A percentile compares a stretch with the other conserved stretches of the same genome.
These are phyloP conservation scores for Orestias chungarensis DNA, from an alignment of 2,797 vertebrate species.

Conservation along the genomic window DNA sequence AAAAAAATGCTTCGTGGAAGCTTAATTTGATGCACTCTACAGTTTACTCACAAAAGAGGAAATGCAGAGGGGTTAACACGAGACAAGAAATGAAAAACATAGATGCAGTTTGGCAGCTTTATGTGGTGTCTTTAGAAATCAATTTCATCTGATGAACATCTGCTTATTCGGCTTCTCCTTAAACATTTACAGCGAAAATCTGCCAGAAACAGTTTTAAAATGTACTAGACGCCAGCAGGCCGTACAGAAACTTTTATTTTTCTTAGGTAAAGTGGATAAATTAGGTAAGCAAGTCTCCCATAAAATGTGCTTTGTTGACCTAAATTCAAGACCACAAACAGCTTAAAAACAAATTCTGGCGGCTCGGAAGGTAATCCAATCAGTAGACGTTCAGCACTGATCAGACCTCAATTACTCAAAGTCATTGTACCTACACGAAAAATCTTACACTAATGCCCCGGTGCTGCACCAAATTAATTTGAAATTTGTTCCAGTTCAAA, in stretches of 20 bases:
- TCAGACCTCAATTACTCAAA: conserved; percentile 58
- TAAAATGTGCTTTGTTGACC: conserved; percentile 44
- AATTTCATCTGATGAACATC: conserved; percentile 37
- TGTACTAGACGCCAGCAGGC: not conserved
- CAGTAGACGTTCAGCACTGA: conserved; percentile 32
- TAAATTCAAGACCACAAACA: conserved; percentile 26
- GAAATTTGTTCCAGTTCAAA: conserved; percentile 25
- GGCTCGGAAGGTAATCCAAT: conserved; percentile 42
- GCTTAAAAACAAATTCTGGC: conserved; percentile 44
- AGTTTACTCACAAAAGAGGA: conserved; percentile 36
- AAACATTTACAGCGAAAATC: conserved; percentile 40
- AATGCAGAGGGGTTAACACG: conserved; percentile 59
- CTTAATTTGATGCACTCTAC: conserved; percentile 42
- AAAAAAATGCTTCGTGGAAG: conserved; percentile 52
- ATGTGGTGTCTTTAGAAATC: conserved; percentile 41
- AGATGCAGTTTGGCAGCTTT: conserved; percentile 39
- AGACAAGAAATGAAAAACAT: conserved; percentile 68
- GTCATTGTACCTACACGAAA: conserved; percentile 30
- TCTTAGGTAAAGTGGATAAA: conserved; percentile 22
- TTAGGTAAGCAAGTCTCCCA: conserved; percentile 28
- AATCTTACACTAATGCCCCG: conserved; percentile 20
- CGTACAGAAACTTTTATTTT: not conserved
- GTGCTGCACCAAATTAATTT: conserved; percentile 48
- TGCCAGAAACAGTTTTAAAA: conserved; percentile 16
- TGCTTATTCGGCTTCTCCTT: conserved; percentile 53